A percentile compares a stretch with the other conserved stretches of the same genome.
Conservation (phyloP, 30 jellyfish, hydroid and myxozoan genomes). For the Turritopsis dohrnii region DNA sequence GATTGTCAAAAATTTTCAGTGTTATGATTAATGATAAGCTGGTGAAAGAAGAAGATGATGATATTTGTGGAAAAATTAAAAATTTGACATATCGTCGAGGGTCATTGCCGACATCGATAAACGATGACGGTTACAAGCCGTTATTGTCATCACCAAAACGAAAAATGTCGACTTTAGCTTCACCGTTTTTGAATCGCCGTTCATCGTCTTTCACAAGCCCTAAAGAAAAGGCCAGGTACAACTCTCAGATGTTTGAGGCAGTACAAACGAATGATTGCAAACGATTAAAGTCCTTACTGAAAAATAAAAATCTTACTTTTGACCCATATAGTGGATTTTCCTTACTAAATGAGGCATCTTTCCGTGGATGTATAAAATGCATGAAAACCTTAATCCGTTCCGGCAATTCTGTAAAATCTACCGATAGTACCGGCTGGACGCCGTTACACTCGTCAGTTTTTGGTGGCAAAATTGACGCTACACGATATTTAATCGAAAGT, state of each 20-base stretch:
- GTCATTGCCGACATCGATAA: background rate
- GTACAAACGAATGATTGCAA: background rate
- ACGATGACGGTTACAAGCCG: background rate
- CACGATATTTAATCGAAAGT: background rate
- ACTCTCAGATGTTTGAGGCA: background rate
- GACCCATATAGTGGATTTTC: background rate
- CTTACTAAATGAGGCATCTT: background rate
- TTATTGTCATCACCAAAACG: background rate
- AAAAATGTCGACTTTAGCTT: background rate
- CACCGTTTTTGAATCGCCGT: background rate
- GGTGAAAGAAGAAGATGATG: background rate
- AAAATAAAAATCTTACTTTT: background rate
- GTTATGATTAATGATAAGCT: background rate
- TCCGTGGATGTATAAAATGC: background rate
- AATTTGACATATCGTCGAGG: background rate
- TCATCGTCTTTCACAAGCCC: background rate
- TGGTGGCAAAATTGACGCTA: background rate
- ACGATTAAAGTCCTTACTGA: background rate
- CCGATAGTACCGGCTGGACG: conserved; percentile 2
- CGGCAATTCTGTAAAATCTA: background rate
- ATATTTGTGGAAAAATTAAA: background rate
- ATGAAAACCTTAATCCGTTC: background rate
- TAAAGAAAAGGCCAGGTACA: background rate
- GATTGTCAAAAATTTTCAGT: background rate
- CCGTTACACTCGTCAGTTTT: conserved; percentile 14